phyloP scores from a whole-genome alignment of 2,888 invertebrate genomes.

The Notodonta ziczac region DNA sequence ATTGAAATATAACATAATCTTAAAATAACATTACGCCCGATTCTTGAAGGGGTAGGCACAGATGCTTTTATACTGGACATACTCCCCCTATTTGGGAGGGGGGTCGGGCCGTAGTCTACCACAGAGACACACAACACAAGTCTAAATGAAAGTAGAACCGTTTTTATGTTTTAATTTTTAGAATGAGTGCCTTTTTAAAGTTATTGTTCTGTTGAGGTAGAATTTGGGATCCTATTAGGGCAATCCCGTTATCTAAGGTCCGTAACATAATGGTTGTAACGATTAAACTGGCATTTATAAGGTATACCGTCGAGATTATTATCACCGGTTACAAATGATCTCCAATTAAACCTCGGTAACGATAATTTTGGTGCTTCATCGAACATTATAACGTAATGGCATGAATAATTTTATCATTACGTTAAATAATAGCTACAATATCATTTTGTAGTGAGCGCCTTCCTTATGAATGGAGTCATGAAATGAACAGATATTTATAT shows the following conservation, averaged over 20 bases:
- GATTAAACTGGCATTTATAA: neutral
- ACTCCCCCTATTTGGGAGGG: no score
- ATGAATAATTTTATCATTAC: neutral
- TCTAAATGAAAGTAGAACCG: no score
- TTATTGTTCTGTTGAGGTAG: no score
- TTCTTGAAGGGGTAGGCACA: no score
- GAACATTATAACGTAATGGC: neutral
- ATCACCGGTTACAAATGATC: constrained; percentile 3
- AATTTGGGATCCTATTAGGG: neutral
- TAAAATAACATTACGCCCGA: no score
- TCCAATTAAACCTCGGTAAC: constrained; percentile 1
- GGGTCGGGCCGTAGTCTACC: no score
- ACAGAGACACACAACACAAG: no score
- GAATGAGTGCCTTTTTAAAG: no score
- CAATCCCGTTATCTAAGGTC: neutral
- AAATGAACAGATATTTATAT: no score
- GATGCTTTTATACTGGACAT: no score
- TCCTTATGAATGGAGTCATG: neutral
- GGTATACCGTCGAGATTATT: neutral
- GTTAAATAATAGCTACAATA: neutral
- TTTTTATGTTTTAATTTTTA: no score
- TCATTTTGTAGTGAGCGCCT: neutral
- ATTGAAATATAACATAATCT: no score
- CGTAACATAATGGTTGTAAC: neutral
- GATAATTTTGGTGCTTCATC: neutral